A percentile compares a stretch with the other conserved stretches of the same genome.
phyloP scores from a whole-genome alignment of 2,113 vertebrate genomes.

The Anhinga anhinga region DNA sequence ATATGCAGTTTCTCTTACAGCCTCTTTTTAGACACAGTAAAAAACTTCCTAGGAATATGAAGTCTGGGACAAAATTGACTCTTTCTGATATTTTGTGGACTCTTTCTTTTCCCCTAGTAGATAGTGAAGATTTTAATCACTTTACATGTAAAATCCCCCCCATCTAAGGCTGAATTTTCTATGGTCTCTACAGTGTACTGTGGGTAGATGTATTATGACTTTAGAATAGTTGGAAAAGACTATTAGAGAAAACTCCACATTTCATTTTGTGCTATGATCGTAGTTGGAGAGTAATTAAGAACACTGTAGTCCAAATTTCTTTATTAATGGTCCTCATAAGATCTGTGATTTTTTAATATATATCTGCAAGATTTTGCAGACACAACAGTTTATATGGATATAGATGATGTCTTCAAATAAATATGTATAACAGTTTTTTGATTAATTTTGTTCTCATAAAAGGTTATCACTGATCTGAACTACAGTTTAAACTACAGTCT shows the following conservation, averaged over 20 bases:
- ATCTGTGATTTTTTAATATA: not conserved
- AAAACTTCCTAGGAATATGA: not conserved
- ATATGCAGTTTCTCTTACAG: not conserved
- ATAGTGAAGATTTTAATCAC: not conserved
- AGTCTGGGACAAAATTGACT: not conserved
- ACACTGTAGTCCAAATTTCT: not conserved
- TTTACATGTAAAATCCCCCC: not conserved
- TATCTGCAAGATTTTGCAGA: not conserved
- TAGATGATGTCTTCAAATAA: not conserved
- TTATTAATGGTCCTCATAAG: not conserved
- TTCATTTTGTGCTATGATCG: not conserved
- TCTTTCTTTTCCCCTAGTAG: not conserved
- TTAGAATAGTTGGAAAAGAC: not conserved
- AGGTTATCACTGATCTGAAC: not conserved
- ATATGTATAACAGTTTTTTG: not conserved
- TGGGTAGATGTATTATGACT: not conserved
- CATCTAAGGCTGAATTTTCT: not conserved
- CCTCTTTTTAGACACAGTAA: not conserved
- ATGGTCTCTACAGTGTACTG: not conserved
- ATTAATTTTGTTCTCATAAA: not conserved
- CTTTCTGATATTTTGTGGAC: not conserved
- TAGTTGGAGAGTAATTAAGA: not conserved
- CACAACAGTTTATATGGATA: not conserved
- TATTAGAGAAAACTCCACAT: not conserved
- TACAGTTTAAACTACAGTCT: not conserved